Conservation (phyloP, 2,888 invertebrate genomes). For the Flexamia atlantica region DNA sequence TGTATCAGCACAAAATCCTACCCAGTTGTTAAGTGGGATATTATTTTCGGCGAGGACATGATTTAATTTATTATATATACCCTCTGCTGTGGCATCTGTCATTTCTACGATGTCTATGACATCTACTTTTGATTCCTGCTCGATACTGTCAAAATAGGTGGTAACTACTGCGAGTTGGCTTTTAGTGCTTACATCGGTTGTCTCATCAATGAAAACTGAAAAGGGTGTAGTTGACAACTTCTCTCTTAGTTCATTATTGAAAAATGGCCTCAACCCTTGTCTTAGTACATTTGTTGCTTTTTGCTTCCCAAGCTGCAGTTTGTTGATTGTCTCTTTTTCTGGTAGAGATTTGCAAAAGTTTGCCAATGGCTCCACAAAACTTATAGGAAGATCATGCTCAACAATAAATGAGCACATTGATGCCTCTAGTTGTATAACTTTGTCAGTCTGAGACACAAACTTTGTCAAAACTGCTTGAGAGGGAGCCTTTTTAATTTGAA, state of each 20-base stretch:
- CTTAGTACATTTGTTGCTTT: background rate
- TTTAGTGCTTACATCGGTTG: background rate
- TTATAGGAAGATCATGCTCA: background rate
- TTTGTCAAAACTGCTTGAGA: background rate
- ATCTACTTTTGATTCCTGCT: background rate
- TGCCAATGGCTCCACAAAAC: background rate
- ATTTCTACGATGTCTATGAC: background rate
- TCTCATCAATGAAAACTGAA: background rate
- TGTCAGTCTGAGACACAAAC: background rate
- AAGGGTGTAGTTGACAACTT: background rate
- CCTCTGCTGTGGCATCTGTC: background rate
- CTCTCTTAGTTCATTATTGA: background rate
- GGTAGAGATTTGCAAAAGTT: background rate
- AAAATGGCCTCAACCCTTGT: background rate
- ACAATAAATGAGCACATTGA: slow-evolving; percentile 18
- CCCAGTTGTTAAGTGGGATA: background rate
- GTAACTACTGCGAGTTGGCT: background rate
- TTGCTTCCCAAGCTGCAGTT: slow-evolving; percentile 13
- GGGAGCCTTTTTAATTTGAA: background rate
- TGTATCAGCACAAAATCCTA: background rate
- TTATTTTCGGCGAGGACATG: background rate
- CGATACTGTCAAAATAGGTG: background rate
- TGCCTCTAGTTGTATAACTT: slow-evolving; percentile 4
- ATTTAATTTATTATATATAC: background rate
- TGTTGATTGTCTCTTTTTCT: background rate